Evolutionary conservation across 2,888 invertebrate genomes (phyloP).

Genomic region (Drosophila mercatorum): DNA sequence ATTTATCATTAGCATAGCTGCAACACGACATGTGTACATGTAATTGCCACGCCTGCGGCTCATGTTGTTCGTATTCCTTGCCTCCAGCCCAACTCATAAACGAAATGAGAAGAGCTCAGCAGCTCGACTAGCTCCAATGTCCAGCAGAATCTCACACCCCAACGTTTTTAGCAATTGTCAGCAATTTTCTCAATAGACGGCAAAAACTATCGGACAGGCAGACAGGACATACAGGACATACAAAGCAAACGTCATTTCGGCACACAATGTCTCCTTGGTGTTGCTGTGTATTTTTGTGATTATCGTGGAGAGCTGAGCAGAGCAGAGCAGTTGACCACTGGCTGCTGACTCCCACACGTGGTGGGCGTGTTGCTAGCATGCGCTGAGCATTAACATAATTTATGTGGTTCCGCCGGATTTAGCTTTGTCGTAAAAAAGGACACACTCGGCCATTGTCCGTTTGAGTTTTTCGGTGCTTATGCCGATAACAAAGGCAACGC

Average conservation of each 20-base stretch:
- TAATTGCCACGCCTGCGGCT: constrained; percentile 43
- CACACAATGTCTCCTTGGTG: constrained; percentile 41
- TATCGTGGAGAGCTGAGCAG: constrained; percentile 55
- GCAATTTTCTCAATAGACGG: constrained; percentile 74
- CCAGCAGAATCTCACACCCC: constrained; percentile 12
- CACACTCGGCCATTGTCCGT: constrained; percentile 74
- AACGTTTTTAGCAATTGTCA: constrained; percentile 81
- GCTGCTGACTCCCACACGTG: constrained; percentile 47
- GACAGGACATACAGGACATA: constrained; percentile 23
- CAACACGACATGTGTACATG: constrained; percentile 27
- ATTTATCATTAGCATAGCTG: constrained; percentile 56
- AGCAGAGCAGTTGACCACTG: constrained; percentile 26
- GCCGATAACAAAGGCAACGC: constrained; percentile 71
- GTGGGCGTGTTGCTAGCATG: constrained; percentile 82
- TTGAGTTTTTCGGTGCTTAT: constrained; percentile 68
- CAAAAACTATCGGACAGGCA: constrained; percentile 71
- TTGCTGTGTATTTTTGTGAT: constrained; percentile 77
- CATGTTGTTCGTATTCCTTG: constrained; percentile 4
- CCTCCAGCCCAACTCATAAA: background rate
- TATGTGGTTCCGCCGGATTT: constrained; percentile 83
- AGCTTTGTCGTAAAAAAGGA: constrained; percentile 81
- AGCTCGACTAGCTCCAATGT: background rate
- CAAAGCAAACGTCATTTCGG: constrained; percentile 67
- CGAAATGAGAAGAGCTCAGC: constrained; percentile 1
- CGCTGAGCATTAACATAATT: constrained; percentile 84